Evolutionary conservation across 2,888 invertebrate species (phyloP).

Genomic region (Aporophyla nigra): DNA sequence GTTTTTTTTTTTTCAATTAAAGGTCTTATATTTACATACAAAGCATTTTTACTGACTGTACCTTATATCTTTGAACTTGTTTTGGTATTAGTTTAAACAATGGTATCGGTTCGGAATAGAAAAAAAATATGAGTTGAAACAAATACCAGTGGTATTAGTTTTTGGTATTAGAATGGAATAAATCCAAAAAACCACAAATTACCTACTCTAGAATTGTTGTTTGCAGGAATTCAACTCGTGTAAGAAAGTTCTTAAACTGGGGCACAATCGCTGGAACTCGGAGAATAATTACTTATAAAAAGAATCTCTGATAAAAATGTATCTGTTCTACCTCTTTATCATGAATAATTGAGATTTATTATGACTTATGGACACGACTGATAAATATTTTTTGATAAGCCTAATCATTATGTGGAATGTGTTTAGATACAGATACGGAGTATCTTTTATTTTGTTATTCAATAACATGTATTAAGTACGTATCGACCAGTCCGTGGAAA

Average conservation of each 20-base stretch:
- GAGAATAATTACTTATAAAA: neutral
- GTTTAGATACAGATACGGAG: constrained; percentile 14
- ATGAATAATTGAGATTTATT: constrained; percentile 17
- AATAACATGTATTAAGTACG: neutral
- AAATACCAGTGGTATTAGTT: too few relatives aligned
- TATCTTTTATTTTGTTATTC: constrained; percentile 42
- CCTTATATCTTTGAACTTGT: too few relatives aligned
- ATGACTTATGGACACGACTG: constrained; percentile 16
- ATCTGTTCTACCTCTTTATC: constrained; percentile 16
- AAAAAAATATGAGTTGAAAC: too few relatives aligned
- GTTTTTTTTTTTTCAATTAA: too few relatives aligned
- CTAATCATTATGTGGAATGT: constrained; percentile 24
- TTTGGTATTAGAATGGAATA: too few relatives aligned
- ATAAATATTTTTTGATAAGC: constrained; percentile 42
- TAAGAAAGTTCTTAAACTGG: neutral
- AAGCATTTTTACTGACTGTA: too few relatives aligned
- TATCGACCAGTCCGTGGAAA: neutral
- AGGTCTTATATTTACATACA: too few relatives aligned
- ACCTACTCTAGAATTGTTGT: neutral
- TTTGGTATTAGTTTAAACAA: too few relatives aligned
- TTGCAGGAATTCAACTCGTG: neutral
- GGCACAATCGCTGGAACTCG: too few relatives aligned
- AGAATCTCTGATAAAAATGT: neutral
- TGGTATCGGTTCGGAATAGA: too few relatives aligned
- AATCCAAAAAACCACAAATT: neutral